Base-by-base conservation (phyloP, 35 echinoderm and acorn worm species). In the Apostichopus japonicus region DNA sequence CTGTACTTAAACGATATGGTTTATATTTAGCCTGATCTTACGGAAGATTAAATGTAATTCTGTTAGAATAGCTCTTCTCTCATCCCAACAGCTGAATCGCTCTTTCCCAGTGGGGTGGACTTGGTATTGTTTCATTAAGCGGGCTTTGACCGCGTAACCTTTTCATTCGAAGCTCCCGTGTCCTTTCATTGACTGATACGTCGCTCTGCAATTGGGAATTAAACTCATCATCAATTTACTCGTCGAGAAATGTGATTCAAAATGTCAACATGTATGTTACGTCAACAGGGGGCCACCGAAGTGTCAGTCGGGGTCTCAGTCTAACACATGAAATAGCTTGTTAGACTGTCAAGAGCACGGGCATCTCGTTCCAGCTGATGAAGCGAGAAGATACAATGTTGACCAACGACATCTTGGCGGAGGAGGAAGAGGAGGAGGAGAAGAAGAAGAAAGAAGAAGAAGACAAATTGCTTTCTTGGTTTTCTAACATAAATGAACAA, bases 201-300 rank as follows among this genome's bases (percentile, higher is more conserved):
- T 23, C 56, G 9, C 27, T 53, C 56, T 62, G 56, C 61, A 17
- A 52, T 73, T 73, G 86, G 86, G 86, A 89, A 89, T 89, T 89
- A 65, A 73, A 89, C 86, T 89, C 86, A 59, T 89, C 86, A 89
- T 89, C 86, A 89, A 89, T 89, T 89, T 65, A 52, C 59, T 72
- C 61, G 51, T 54, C 22, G 62, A 51, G 86, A 73, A 72, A 89
- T 89, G 86, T 72, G 59, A 89, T 89, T 89, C 86, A 89, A 72
- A 89, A 89, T 89, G 86, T 89, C 86, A 89, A 89, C 86, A 65
- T 89, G 15, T 65, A 89, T 89, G 86, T 54, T 89, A 89, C 86
- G 86, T 89, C 86, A 89, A 89, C 44, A 89, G 61, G 86, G 86
- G 86, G 56, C 86, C 63, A 65, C 61, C 13, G 52, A 73, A 72